These are phyloP conservation scores for Eonycteris spelaea DNA, from an alignment of 2,113 vertebrate species.

Conservation along the genomic window DNA sequence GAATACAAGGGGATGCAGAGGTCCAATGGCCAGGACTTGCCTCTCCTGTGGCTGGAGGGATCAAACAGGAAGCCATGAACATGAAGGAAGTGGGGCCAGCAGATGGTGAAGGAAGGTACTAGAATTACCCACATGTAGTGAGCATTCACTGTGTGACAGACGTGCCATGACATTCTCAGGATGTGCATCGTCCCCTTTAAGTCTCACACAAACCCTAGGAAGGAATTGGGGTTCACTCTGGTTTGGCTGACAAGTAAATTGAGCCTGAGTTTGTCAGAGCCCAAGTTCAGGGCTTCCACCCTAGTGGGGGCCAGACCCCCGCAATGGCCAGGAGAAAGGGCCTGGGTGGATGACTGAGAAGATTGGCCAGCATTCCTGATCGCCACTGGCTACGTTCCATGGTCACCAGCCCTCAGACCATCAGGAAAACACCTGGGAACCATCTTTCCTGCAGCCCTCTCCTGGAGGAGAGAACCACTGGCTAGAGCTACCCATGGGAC, in stretches of 20 bases:
- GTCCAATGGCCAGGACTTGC: neutral
- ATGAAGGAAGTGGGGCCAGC: neutral
- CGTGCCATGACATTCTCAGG: neutral
- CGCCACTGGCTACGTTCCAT: neutral
- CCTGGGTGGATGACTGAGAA: neutral
- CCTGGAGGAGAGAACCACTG: neutral
- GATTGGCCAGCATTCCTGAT: neutral
- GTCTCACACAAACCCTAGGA: neutral
- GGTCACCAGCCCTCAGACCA: neutral
- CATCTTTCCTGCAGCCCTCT: neutral
- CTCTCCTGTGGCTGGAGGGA: neutral
- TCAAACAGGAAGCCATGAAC: neutral
- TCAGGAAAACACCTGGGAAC: neutral
- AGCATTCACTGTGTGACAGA: neutral
- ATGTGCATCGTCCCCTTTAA: neutral
- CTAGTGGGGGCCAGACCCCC: neutral
- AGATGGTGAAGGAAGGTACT: neutral
- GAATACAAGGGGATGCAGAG: neutral
- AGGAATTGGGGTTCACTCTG: neutral
- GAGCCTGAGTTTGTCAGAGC: neutral
- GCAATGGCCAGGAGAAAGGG: neutral
- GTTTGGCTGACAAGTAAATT: neutral
- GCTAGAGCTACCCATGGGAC: neutral
- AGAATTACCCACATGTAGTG: neutral
- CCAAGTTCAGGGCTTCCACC: neutral